Conservation (phyloP, 2,888 invertebrate genomes). For the Teleiodes luculella region DNA sequence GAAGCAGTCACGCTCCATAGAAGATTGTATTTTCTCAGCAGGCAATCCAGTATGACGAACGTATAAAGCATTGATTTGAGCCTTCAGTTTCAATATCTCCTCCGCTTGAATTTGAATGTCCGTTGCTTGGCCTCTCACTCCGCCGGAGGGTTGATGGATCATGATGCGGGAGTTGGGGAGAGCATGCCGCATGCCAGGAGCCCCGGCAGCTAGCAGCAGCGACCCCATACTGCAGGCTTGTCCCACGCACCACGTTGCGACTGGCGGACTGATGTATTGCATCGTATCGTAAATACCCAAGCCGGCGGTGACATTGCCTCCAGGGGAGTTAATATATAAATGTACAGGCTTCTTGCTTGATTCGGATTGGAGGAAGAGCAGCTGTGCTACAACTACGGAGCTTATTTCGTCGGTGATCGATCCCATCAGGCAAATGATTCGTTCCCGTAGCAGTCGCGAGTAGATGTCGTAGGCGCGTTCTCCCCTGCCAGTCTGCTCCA, state of each 20-base stretch:
- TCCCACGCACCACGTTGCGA: constrained; percentile 97
- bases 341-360: constrained; percentile 98
- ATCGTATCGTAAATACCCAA: constrained; percentile 99
- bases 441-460: constrained; percentile 95
- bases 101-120: constrained; percentile 99
- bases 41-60: constrained; percentile 93
- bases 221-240: constrained; percentile 99
- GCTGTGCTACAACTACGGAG: constrained; percentile 97
- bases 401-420: constrained; percentile 95
- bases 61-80: constrained; percentile 92
- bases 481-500: constrained; percentile 98
- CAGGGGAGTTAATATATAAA: constrained; percentile 97
- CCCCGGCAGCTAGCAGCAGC: constrained; percentile 92
- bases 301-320: constrained; percentile 97
- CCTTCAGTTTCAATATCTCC: constrained; percentile 96
- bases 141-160: constrained; percentile 99
- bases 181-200: constrained; percentile 95
- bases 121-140: constrained; percentile 97
- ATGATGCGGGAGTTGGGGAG: constrained; percentile 98
- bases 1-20: constrained; percentile 97
- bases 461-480: constrained; percentile 99
- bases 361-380: constrained; percentile 96
- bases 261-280: constrained; percentile 98
- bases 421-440: constrained; percentile 99
- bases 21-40: constrained; percentile 80